Conservation (phyloP, 2,888 invertebrate genomes). For the Cosmopolites sordidus region DNA sequence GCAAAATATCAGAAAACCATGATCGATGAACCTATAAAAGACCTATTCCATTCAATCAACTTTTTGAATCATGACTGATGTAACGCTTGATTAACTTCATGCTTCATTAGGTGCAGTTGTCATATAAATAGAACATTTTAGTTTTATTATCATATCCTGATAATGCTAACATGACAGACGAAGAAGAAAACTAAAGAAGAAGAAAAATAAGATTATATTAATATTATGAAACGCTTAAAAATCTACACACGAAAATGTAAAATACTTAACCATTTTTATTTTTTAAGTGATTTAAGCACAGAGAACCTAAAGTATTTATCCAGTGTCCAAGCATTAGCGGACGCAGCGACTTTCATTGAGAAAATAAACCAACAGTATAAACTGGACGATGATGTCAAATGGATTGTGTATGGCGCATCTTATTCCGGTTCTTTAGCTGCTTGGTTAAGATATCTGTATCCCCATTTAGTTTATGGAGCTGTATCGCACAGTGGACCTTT, state of each 20-base stretch:
- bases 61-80: no score
- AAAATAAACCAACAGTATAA: constrained; percentile 64
- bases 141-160: no score
- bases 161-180: no score
- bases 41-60: no score
- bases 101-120: no score
- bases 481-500: constrained; percentile 89
- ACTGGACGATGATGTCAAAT: constrained; percentile 61
- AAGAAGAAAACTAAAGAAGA: no score
- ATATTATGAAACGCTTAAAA: no score
- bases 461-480: constrained; percentile 78
- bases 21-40: no score
- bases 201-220: no score
- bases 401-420: constrained; percentile 93
- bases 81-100: no score
- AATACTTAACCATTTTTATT: background rate
- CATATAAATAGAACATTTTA: no score
- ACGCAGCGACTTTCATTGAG: constrained; percentile 77
- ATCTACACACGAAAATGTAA: background rate
- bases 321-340: constrained; percentile 77
- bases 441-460: constrained; percentile 85
- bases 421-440: constrained; percentile 92
- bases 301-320: constrained; percentile 76
- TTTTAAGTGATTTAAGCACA: constrained; percentile 71
- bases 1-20: no score